A percentile compares a stretch with the other conserved stretches of the same genome.
These are phyloP conservation scores for Bolinopsis microptera DNA, from an alignment of 37 sponge, comb jelly and placozoan species.

Conservation along the genomic window DNA sequence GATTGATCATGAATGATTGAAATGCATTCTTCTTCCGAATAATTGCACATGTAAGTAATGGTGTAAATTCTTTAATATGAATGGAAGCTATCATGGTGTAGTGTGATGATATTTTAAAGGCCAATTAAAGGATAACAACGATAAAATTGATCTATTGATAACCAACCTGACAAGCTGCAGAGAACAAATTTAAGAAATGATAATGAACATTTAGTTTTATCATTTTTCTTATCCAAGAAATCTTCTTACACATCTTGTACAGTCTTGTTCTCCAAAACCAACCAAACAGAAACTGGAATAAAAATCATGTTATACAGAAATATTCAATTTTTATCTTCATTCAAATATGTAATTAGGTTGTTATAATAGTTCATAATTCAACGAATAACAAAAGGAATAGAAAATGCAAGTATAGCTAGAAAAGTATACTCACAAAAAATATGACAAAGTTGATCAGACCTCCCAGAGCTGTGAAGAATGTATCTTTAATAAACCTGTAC, in stretches of 20 bases:
- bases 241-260: neutral
- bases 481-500: neutral
- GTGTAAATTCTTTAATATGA: too few species aligned
- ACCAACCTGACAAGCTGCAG: neutral
- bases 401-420: too few species aligned
- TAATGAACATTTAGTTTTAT: neutral
- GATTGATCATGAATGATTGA: too few species aligned
- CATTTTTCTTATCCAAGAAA: neutral
- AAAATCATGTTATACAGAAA: neutral
- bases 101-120: too few species aligned
- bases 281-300: neutral
- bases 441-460: neutral
- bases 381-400: too few species aligned
- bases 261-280: conserved; percentile 4
- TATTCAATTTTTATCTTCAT: neutral
- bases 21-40: too few species aligned
- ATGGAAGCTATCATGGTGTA: too few species aligned
- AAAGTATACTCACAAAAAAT: neutral
- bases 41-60: neutral
- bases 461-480: neutral
- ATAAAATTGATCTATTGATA: too few species aligned
- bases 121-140: too few species aligned
- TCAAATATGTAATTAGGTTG: too few species aligned
- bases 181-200: neutral
- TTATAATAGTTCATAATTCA: too few species aligned